These are phyloP conservation scores for Dromaius novaehollandiae DNA, from an alignment of 2,113 vertebrate species.

Conservation along the genomic window DNA sequence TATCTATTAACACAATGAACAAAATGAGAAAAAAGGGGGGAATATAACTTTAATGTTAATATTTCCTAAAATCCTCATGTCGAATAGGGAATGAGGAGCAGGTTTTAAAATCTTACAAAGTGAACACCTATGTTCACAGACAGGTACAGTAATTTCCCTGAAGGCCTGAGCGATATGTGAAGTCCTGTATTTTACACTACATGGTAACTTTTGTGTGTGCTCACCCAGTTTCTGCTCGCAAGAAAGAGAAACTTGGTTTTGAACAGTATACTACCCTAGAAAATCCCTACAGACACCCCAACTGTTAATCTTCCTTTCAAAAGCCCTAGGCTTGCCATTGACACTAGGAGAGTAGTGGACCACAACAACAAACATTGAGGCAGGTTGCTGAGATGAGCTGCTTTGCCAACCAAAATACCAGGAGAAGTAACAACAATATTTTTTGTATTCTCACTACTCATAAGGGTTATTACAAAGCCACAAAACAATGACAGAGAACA, in stretches of 20 bases:
- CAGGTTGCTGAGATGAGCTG: constrained; percentile 6
- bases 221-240: background rate
- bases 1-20: background rate
- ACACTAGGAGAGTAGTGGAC: background rate
- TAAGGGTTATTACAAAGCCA: background rate
- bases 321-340: background rate
- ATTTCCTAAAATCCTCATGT: background rate
- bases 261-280: background rate
- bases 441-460: background rate
- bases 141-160: background rate
- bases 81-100: background rate
- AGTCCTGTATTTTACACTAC: background rate
- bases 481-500: background rate
- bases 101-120: background rate
- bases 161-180: background rate
- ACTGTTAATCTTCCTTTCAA: constrained; percentile 17
- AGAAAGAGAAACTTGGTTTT: background rate
- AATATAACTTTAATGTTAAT: background rate
- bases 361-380: background rate
- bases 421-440: background rate
- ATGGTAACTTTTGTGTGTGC: background rate
- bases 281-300: background rate
- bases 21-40: background rate
- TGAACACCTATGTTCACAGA: background rate
- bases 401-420: constrained; percentile 4